Evolutionary conservation across 2,888 invertebrate species (phyloP).

Genomic region (Dryadula phaetusa): DNA sequence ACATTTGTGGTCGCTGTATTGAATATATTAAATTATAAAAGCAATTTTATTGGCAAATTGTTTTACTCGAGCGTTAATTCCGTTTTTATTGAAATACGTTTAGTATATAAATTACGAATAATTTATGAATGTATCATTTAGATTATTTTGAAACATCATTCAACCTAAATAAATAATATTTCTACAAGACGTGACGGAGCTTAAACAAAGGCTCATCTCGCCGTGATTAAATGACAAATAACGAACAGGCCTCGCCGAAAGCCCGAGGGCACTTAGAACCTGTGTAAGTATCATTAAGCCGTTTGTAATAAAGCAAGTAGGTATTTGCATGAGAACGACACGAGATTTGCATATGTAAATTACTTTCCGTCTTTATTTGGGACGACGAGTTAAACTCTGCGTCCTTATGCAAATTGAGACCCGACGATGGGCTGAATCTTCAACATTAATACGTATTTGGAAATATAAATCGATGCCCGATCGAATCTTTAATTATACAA

Average conservation of each 20-base stretch:
- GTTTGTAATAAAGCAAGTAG: slow-evolving; percentile 76
- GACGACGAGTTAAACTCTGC: slow-evolving; percentile 71
- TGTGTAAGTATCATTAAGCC: slow-evolving; percentile 76
- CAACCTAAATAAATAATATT: slow-evolving; percentile 15
- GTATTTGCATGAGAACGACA: slow-evolving; percentile 80
- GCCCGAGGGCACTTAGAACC: slow-evolving; percentile 63
- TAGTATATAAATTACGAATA: background rate
- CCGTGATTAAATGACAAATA: slow-evolving; percentile 62
- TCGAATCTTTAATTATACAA: slow-evolving; percentile 45
- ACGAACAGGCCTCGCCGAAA: slow-evolving; percentile 60
- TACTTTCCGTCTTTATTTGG: slow-evolving; percentile 78
- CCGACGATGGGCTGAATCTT: slow-evolving; percentile 48
- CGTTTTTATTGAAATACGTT: slow-evolving; percentile 10
- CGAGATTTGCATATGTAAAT: slow-evolving; percentile 82
- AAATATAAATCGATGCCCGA: slow-evolving; percentile 40
- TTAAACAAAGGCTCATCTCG: slow-evolving; percentile 54
- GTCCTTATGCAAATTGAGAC: slow-evolving; percentile 72
- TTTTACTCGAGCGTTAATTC: slow-evolving; percentile 12
- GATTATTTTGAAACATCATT: slow-evolving; percentile 8
- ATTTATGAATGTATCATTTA: background rate
- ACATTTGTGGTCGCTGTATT: slow-evolving; percentile 36
- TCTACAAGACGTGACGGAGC: slow-evolving; percentile 47
- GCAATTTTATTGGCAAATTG: slow-evolving; percentile 23
- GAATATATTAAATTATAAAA: slow-evolving; percentile 31
- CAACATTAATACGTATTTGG: slow-evolving; percentile 39